phyloP scores from a whole-genome alignment of 2,888 invertebrate species.

The Tuta absoluta region DNA sequence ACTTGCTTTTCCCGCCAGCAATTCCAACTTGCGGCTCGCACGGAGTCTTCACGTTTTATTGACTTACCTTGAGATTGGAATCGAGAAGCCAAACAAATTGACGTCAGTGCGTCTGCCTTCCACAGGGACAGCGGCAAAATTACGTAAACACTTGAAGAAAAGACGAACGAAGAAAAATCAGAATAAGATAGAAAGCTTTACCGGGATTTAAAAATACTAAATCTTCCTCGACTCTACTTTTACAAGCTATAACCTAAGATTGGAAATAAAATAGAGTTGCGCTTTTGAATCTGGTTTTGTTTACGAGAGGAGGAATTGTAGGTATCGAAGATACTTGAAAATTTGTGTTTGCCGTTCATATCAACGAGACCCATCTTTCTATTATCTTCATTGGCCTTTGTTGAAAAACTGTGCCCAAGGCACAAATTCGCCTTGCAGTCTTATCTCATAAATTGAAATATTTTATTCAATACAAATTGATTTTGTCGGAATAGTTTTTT shows the following conservation, averaged over 20 bases:
- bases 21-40: background rate
- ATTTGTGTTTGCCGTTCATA: background rate
- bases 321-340: background rate
- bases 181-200: background rate
- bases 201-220: background rate
- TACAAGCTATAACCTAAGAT: background rate
- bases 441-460: slow-evolving; percentile 18
- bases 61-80: slow-evolving; percentile 19
- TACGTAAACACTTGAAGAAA: background rate
- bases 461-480: slow-evolving; percentile 19
- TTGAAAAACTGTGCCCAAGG: slow-evolving; percentile 15
- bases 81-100: slow-evolving; percentile 17
- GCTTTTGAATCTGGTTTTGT: background rate
- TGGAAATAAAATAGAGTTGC: background rate
- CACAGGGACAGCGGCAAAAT: background rate
- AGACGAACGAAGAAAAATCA: background rate
- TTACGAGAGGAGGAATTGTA: background rate
- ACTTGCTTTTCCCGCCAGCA: background rate
- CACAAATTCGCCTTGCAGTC: slow-evolving; percentile 3
- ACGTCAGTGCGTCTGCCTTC: background rate
- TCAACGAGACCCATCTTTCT: slow-evolving; percentile 12
- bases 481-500: slow-evolving; percentile 1
- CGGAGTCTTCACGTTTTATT: slow-evolving; percentile 13
- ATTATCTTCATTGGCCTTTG: slow-evolving; percentile 13
- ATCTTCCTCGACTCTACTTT: slow-evolving; percentile 11